Conservation (phyloP, 2,888 invertebrate genomes). For the Perithous albicinctus region DNA sequence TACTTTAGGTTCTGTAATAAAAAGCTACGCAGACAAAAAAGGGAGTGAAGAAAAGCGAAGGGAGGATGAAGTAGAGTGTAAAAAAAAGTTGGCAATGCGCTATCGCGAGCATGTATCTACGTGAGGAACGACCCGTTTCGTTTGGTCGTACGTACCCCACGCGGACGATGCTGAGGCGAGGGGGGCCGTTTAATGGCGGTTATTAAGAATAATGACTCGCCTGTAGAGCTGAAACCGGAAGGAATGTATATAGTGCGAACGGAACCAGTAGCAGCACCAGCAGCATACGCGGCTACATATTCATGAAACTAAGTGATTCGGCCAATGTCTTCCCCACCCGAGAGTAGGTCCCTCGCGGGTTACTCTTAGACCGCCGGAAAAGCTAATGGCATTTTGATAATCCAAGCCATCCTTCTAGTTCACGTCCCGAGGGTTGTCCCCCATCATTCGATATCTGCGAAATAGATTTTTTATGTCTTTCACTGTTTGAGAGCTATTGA, state of each 20-base stretch:
- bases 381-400: slow-evolving; percentile 69
- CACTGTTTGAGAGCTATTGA: not conserved
- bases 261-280: slow-evolving; percentile 29
- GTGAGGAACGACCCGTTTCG: slow-evolving; percentile 56
- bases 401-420: slow-evolving; percentile 9
- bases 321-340: slow-evolving; percentile 74
- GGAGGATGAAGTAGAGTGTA: not conserved
- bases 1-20: slow-evolving; percentile 1
- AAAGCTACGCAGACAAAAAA: slow-evolving; percentile 31
- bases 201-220: slow-evolving; percentile 80
- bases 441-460: not conserved
- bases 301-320: slow-evolving; percentile 80
- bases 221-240: slow-evolving; percentile 68
- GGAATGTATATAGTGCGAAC: slow-evolving; percentile 63
- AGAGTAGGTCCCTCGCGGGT: slow-evolving; percentile 40
- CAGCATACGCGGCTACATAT: slow-evolving; percentile 75
- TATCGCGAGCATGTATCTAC: slow-evolving; percentile 59
- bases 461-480: not conserved
- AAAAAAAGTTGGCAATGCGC: slow-evolving; percentile 55
- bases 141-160: slow-evolving; percentile 34
- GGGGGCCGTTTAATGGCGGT: slow-evolving; percentile 71
- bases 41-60: not conserved
- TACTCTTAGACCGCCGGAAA: slow-evolving; percentile 38
- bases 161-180: slow-evolving; percentile 7
- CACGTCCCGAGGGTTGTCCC: not conserved